A percentile compares a stretch with the other conserved stretches of the same genome.
Conservation (phyloP, 2,113 vertebrate genomes). For the Psophia crepitans region DNA sequence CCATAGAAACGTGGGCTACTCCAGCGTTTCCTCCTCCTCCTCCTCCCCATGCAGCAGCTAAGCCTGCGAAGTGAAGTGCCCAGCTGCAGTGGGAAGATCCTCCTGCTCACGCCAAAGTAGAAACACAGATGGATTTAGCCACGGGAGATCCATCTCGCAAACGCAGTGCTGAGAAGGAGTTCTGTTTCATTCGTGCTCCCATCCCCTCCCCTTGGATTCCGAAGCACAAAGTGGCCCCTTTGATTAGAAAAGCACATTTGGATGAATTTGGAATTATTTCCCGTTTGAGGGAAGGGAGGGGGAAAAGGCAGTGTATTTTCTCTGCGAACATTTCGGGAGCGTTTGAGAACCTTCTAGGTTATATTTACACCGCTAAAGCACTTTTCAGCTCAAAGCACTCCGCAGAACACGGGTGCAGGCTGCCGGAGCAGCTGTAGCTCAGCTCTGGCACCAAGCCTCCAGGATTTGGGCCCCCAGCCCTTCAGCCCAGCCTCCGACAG, state of each 20-base stretch:
- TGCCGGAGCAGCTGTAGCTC: slow-evolving; percentile 5
- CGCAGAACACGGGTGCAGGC: background rate
- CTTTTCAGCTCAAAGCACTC: background rate
- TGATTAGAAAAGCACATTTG: slow-evolving; percentile 54
- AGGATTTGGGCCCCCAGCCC: background rate
- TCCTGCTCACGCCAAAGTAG: background rate
- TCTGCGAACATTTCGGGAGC: background rate
- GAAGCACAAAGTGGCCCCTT: slow-evolving; percentile 22
- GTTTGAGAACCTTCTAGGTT: slow-evolving; percentile 6
- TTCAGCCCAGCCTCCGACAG: background rate
- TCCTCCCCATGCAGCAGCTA: background rate
- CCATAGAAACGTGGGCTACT: slow-evolving; percentile 41
- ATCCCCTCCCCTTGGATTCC: background rate
- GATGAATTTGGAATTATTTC: slow-evolving; percentile 34
- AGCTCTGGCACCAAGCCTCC: background rate
- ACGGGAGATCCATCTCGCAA: background rate
- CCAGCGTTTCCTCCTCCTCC: background rate
- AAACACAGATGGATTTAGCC: slow-evolving; percentile 26
- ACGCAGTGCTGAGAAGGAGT: background rate
- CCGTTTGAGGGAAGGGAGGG: background rate
- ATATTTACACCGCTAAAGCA: background rate
- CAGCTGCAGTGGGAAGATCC: slow-evolving; percentile 14
- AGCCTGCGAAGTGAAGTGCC: background rate
- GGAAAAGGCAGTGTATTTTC: background rate
- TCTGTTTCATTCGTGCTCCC: background rate